These are phyloP conservation scores for Lypha dubia DNA, from an alignment of 2,888 invertebrate species.

Conservation along the genomic window DNA sequence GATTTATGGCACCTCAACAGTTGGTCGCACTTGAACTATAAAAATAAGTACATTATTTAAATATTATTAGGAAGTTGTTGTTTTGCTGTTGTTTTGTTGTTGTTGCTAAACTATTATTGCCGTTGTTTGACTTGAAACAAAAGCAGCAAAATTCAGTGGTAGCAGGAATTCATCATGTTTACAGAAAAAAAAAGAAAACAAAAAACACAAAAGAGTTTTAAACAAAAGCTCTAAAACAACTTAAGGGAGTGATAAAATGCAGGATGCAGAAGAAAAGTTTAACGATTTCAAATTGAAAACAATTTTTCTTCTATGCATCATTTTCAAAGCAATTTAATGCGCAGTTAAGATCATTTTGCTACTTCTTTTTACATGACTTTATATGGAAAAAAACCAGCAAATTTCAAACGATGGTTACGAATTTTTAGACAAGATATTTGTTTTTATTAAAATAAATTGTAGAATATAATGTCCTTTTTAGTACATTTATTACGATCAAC, in stretches of 20 bases:
- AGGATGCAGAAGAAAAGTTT: conserved; percentile 52
- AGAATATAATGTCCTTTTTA: no score
- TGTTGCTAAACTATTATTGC: background rate
- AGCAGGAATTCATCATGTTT: background rate
- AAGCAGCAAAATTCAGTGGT: background rate
- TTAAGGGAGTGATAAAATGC: background rate
- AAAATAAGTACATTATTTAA: conserved; percentile 59
- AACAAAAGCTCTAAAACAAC: conserved; percentile 9
- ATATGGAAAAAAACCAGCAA: background rate
- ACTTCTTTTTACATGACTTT: conserved; percentile 9
- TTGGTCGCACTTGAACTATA: conserved; percentile 66
- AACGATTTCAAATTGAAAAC: conserved; percentile 29
- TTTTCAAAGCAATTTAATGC: conserved; percentile 53
- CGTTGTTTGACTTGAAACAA: background rate
- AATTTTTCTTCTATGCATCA: background rate
- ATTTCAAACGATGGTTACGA: background rate
- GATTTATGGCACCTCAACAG: conserved; percentile 70
- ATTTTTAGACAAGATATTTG: background rate
- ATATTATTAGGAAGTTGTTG: conserved; percentile 57
- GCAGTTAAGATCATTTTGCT: conserved; percentile 43
- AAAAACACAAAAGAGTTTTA: conserved; percentile 5
- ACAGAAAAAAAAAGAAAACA: background rate
- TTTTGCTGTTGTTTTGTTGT: background rate
- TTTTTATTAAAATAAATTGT: background rate
- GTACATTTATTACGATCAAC: no score